Conservation (phyloP, 2,888 invertebrate species). For the Pyrrhia umbra region DNA sequence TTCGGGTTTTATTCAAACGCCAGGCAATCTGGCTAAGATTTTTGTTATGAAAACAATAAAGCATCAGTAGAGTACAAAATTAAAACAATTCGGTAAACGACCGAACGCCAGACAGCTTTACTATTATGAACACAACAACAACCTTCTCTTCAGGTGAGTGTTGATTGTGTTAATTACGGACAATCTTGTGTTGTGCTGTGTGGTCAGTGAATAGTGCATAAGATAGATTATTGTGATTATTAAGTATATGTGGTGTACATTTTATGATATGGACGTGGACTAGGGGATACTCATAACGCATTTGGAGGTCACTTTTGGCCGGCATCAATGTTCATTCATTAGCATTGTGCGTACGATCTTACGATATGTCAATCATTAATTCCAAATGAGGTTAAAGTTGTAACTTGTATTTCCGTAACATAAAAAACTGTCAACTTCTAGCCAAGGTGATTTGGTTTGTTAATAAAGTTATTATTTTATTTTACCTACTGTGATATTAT, state of each 20-base stretch:
- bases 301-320: slow-evolving; percentile 2
- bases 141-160: slow-evolving; percentile 63
- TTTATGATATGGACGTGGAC: background rate
- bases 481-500: background rate
- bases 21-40: slow-evolving; percentile 36
- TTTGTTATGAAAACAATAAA: slow-evolving; percentile 42
- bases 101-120: slow-evolving; percentile 30
- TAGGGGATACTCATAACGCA: background rate
- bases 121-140: slow-evolving; percentile 70
- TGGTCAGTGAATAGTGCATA: slow-evolving; percentile 25
- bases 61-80: slow-evolving; percentile 17
- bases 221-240: slow-evolving; percentile 3
- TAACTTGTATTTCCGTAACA: slow-evolving; percentile 1
- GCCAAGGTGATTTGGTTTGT: slow-evolving; percentile 42
- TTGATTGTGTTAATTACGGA: slow-evolving; percentile 32
- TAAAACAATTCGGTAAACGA: slow-evolving; percentile 34
- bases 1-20: slow-evolving; percentile 17
- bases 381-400: slow-evolving; percentile 30
- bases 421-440: slow-evolving; percentile 18
- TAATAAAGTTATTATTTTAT: background rate
- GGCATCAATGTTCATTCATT: slow-evolving; percentile 39
- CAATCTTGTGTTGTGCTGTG: slow-evolving; percentile 17
- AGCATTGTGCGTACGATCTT: slow-evolving; percentile 38
- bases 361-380: slow-evolving; percentile 44
- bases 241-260: background rate